Base-by-base conservation (phyloP, 2,797 vertebrate species). In the Eurystomus glaucurus region DNA sequence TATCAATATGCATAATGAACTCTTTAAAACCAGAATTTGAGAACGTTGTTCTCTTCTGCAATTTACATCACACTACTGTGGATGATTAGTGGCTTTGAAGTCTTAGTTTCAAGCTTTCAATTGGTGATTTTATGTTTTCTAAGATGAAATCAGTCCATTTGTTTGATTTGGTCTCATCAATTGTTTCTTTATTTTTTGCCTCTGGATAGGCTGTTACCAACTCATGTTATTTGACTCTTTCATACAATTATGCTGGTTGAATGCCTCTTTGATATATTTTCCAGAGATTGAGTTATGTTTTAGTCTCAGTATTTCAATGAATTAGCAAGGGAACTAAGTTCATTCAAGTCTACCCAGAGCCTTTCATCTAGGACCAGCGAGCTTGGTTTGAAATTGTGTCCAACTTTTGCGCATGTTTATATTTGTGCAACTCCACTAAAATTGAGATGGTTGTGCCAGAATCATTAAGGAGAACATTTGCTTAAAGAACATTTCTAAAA, bases 351-450 rank as follows among this genome's bases (percentile, higher is more conserved):
- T 83, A 35, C 71, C 57, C 68, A 78, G 50, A 88, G 26, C 58
- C 80, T 91, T 93, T 95, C 31, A 62, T 88, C 61, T 90, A 43
- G 50, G 77, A 85, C 20, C 85, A 91, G 61, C 69, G 45, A 84
- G 15, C 15, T 88, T 94, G 69, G 68, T 90, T 92, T 89, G 78
- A 74, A 94, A 54, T 61, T 26, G 29, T 35, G n/a, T 75, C 33
- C 52, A 88, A 23, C 26, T 77, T 93, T 62, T 79, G 55, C 8
- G 62, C 76, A 65, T 83, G 43, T 68, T 95, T 65, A 35, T 76
- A 33, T 86, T 91, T 88, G 6, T 74, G 79, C 87, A 89, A 25
- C 50, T 74, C 84, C 39, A 18, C 51, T 77, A 9, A 90, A 83
- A 21, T 19, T 95, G 52, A 69, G 76, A 28, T 25, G 43, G 10